These are phyloP conservation scores for Tricholaema leucomelas DNA, from an alignment of 2,113 vertebrate species.

Conservation along the genomic window DNA sequence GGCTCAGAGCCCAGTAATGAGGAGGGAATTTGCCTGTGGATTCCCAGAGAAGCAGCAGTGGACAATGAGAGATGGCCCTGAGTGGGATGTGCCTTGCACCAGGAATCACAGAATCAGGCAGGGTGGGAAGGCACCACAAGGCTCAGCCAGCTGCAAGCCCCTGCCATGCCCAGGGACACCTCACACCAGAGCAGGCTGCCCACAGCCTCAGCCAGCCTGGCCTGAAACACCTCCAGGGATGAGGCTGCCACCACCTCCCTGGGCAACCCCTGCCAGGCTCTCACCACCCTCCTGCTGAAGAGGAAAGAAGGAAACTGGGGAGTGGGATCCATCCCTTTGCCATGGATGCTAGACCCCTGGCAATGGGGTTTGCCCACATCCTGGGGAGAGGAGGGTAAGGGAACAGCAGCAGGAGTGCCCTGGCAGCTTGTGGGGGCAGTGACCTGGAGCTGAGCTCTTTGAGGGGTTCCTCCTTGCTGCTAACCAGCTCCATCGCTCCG, in stretches of 20 bases:
- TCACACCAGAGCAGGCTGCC: no score
- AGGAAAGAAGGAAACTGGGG: background rate
- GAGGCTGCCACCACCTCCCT: no score
- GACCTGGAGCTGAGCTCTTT: rapidly evolving
- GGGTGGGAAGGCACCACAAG: no score
- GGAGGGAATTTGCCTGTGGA: background rate
- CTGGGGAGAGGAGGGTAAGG: background rate
- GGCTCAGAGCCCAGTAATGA: background rate
- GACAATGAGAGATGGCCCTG: background rate
- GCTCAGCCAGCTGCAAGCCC: no score
- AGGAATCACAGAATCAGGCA: background rate
- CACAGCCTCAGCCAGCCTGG: no score
- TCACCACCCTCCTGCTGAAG: no score
- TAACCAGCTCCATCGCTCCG: rapidly evolving
- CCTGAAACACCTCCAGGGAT: no score
- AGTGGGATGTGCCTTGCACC: rapidly evolving
- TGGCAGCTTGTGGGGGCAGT: background rate
- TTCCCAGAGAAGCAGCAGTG: background rate
- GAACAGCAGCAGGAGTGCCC: background rate
- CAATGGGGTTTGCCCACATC: background rate
- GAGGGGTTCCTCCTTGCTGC: background rate
- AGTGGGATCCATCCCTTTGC: background rate
- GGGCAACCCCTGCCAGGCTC: no score
- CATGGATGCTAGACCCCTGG: background rate
- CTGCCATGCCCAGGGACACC: no score